Conservation (phyloP, 2,888 invertebrate genomes). For the Epistrophe grossulariae region DNA sequence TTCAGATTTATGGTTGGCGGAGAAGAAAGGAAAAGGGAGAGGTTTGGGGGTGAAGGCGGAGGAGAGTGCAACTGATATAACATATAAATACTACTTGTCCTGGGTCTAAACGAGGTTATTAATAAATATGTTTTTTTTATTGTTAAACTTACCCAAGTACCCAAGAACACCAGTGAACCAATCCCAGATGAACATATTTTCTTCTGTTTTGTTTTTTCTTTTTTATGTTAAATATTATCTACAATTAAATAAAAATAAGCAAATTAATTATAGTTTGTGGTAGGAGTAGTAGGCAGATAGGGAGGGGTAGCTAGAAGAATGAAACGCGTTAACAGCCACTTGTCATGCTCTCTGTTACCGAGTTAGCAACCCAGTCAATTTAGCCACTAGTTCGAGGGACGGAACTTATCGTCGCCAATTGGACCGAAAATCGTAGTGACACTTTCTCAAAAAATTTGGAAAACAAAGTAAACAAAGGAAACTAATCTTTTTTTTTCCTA, state of each 20-base stretch:
- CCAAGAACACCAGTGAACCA: constrained; percentile 97
- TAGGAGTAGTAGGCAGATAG: neutral
- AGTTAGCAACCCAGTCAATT: constrained; percentile 41
- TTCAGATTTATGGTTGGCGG: constrained; percentile 13
- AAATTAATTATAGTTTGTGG: constrained; percentile 10
- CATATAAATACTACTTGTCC: constrained; percentile 47
- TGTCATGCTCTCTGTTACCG: constrained; percentile 44
- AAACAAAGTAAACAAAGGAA: constrained; percentile 52
- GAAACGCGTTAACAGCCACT: constrained; percentile 35
- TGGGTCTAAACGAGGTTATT: constrained; percentile 61
- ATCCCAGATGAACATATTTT: constrained; percentile 94
- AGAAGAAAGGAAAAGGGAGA: constrained; percentile 5
- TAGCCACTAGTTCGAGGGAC: neutral
- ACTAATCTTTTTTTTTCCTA: constrained; percentile 16
- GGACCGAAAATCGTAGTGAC: constrained; percentile 1
- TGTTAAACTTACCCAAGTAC: constrained; percentile 91
- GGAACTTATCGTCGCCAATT: constrained; percentile 8
- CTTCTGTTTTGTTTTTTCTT: constrained; percentile 80
- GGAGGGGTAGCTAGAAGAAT: constrained; percentile 3
- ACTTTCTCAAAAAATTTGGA: neutral
- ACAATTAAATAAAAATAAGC: constrained; percentile 36
- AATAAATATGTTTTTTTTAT: constrained; percentile 49
- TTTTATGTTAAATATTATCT: constrained; percentile 80
- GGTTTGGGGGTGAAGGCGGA: neutral
- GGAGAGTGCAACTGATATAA: constrained; percentile 34